Evolutionary conservation across 2,888 invertebrate species (phyloP).

Genomic region (Acleris emargana): DNA sequence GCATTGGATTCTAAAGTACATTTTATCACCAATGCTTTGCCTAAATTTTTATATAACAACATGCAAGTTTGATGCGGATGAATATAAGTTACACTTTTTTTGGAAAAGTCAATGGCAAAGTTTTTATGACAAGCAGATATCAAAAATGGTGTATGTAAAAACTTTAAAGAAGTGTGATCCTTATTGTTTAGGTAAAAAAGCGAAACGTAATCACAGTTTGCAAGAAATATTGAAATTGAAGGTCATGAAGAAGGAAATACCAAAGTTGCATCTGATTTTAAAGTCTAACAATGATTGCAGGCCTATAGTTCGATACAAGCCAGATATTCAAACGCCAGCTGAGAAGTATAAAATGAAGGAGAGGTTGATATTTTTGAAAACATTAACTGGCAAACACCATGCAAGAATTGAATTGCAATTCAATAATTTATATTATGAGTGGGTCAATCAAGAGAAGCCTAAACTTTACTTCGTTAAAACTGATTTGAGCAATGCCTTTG

Average conservation of each 20-base stretch:
- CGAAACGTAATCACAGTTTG: constrained; percentile 51
- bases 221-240: constrained; percentile 53
- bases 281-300: constrained; percentile 67
- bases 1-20: constrained; percentile 61
- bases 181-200: constrained; percentile 56
- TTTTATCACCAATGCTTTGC: constrained; percentile 67
- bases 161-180: constrained; percentile 57
- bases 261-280: constrained; percentile 68
- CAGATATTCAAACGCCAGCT: constrained; percentile 44
- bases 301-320: constrained; percentile 73
- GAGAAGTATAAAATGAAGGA: constrained; percentile 69
- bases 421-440: constrained; percentile 53
- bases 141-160: constrained; percentile 59
- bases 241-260: constrained; percentile 57
- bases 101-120: constrained; percentile 76
- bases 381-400: constrained; percentile 50
- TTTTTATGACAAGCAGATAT: constrained; percentile 68
- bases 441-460: constrained; percentile 63
- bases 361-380: constrained; percentile 60
- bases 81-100: constrained; percentile 73
- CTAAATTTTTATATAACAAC: constrained; percentile 76
- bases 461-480: constrained; percentile 75
- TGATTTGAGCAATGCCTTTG: constrained; percentile 79
- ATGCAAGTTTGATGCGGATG: constrained; percentile 69
- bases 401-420: constrained; percentile 62